Percentiles rank a stretch among this genome's conserved stretches.
These are phyloP conservation scores for Oncorhynchus keta DNA, from an alignment of 2,113 vertebrate genomes.

Conservation along the genomic window DNA sequence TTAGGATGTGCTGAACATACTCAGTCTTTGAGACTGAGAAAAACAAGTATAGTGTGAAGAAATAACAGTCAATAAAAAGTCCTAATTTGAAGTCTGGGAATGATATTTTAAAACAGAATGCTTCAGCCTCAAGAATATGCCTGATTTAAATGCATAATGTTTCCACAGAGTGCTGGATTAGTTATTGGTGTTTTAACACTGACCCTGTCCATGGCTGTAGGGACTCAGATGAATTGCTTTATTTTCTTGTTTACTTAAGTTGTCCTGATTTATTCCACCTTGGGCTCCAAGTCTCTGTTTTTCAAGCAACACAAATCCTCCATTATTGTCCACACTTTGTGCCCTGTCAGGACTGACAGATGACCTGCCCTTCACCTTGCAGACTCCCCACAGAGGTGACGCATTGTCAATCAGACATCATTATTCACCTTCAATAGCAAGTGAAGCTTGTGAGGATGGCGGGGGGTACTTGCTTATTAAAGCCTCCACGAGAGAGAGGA, in stretches of 20 bases:
- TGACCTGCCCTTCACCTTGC: constrained; percentile 62
- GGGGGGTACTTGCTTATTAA: constrained; percentile 14
- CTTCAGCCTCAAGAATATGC: background rate
- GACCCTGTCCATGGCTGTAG: background rate
- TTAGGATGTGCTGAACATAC: no score
- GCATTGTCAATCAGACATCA: constrained; percentile 38
- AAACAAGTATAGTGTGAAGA: background rate
- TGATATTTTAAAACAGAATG: background rate
- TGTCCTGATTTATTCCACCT: constrained; percentile 43
- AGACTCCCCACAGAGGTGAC: constrained; percentile 36
- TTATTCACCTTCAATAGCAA: constrained; percentile 26
- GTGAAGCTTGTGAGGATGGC: constrained; percentile 14
- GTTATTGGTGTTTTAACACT: background rate
- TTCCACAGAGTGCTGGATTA: background rate
- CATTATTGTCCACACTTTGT: constrained; percentile 41
- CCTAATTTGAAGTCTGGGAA: background rate
- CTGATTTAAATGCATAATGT: background rate
- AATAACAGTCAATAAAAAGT: background rate
- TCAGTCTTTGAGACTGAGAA: background rate
- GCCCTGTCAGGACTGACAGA: constrained; percentile 48
- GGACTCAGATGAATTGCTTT: constrained; percentile 55
- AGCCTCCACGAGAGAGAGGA: constrained; percentile 29
- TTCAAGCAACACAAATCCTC: constrained; percentile 14
- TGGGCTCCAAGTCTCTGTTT: constrained; percentile 12
- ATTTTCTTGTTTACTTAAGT: constrained; percentile 25